These are phyloP conservation scores for Sminthopsis crassicaudata DNA, from an alignment of 2,113 vertebrate genomes.

Conservation along the genomic window DNA sequence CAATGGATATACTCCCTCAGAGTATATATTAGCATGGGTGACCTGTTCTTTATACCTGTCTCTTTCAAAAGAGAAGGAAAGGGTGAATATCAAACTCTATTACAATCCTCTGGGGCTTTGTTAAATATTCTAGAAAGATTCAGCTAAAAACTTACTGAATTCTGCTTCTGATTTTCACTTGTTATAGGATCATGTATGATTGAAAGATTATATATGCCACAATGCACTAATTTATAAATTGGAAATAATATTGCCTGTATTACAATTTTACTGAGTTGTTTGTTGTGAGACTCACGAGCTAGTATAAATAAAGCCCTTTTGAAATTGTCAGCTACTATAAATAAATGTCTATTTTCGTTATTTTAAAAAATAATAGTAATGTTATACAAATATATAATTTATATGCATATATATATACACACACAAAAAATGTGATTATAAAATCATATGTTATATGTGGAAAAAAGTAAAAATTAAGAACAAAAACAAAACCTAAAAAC, in stretches of 20 bases:
- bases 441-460: not conserved
- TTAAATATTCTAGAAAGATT: not conserved
- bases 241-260: not conserved
- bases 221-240: not conserved
- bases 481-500: not conserved
- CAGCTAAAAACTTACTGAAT: not conserved
- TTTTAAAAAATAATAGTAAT: not conserved
- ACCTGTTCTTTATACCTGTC: not conserved
- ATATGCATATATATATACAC: too few relatives aligned
- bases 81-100: not conserved
- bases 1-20: not conserved
- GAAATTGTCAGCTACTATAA: not conserved
- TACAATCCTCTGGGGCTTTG: not conserved
- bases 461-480: not conserved
- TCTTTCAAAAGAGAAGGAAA: not conserved
- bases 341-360: not conserved
- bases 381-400: too few relatives aligned
- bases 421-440: not conserved
- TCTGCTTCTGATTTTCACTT: not conserved
- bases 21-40: not conserved
- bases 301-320: not conserved
- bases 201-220: too few relatives aligned
- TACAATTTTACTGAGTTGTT: not conserved
- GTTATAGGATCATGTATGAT: not conserved
- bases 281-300: not conserved